Conservation (phyloP, 2,113 vertebrate genomes). For the rabbit (Oryctolagus cuniculus) region mOryCun1.1 NC_091432.1:106015001-106015500, state of each 20-base stretch:
- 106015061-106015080: background rate
- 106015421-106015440: slow-evolving; percentile 45
- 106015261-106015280: background rate
- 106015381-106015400: slow-evolving; percentile 79
- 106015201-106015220: background rate
- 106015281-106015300: slow-evolving; percentile 77
- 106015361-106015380: slow-evolving; percentile 84
- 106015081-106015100: background rate
- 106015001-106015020: background rate
- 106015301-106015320: slow-evolving; percentile 88
- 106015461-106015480: background rate
- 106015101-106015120: background rate
- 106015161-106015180: slow-evolving; percentile 68
- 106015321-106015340: slow-evolving; percentile 85
- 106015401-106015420: slow-evolving; percentile 76
- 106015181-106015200: background rate
- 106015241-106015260: background rate
- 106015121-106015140: slow-evolving; percentile 11
- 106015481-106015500: background rate
- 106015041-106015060: background rate
- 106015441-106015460: background rate
- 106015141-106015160: slow-evolving; percentile 10
- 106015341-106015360: slow-evolving; percentile 89
- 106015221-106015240: background rate
- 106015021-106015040: background rate